Conservation (phyloP, 2,888 invertebrate species). For the Cyaniris semiargus region DNA sequence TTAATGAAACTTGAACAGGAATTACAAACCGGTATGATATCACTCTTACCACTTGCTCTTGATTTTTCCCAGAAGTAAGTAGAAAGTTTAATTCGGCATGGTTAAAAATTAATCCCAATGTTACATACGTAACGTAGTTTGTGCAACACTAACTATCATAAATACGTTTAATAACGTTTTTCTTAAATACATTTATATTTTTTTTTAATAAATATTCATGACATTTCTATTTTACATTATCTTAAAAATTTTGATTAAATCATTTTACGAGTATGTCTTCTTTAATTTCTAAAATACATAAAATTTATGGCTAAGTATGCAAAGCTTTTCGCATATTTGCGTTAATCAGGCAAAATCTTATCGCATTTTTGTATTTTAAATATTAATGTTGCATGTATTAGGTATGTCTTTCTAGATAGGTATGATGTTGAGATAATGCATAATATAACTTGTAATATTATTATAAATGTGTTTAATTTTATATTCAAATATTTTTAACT, state of each 20-base stretch:
- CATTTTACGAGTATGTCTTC: neutral
- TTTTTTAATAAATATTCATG: conserved; percentile 13
- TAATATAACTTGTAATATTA: too few relatives aligned
- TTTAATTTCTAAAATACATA: neutral
- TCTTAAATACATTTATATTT: neutral
- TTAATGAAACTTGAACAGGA: neutral
- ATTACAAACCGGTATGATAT: conserved; percentile 10
- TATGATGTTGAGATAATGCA: too few relatives aligned
- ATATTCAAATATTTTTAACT: too few relatives aligned
- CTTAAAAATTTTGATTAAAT: neutral
- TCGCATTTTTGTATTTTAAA: neutral
- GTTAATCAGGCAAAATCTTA: neutral
- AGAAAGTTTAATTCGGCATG: conserved; percentile 23
- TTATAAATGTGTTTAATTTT: too few relatives aligned
- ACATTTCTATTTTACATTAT: neutral
- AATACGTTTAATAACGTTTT: neutral
- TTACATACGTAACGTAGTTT: neutral
- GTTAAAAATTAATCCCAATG: neutral
- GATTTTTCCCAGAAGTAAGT: conserved; percentile 18
- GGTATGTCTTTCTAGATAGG: too few relatives aligned
- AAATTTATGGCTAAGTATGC: neutral
- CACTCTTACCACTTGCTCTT: conserved; percentile 20
- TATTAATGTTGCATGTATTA: too few relatives aligned
- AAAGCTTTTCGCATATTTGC: neutral
- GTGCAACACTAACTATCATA: neutral